These are phyloP conservation scores for Odontesthes bonariensis DNA, from an alignment of 2,113 vertebrate genomes.

Conservation along the genomic window DNA sequence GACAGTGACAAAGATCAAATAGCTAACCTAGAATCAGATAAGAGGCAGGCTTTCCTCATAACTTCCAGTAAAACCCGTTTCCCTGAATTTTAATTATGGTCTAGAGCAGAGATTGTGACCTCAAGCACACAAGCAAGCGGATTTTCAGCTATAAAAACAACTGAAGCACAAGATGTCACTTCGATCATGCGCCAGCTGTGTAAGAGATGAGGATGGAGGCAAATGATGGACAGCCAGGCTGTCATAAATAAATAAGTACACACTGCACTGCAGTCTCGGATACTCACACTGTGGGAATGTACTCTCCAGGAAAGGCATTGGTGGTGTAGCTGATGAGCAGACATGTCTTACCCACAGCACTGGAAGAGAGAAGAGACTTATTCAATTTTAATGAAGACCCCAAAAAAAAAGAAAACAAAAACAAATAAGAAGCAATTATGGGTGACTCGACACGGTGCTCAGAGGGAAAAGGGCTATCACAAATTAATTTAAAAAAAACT, in stretches of 20 bases:
- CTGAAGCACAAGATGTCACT: neutral
- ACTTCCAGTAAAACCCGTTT: neutral
- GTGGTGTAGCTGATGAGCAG: slow-evolving; percentile 99
- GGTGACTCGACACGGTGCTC: neutral
- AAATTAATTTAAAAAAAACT: too few relatives aligned
- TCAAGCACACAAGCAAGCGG: neutral
- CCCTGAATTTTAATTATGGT: neutral
- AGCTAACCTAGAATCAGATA: slow-evolving; percentile 12
- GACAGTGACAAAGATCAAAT: slow-evolving; percentile 2
- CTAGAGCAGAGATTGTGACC: neutral
- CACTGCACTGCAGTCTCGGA: slow-evolving; percentile 28
- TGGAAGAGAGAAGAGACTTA: slow-evolving; percentile 62
- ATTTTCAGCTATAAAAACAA: slow-evolving; percentile 1
- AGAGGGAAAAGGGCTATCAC: too few relatives aligned
- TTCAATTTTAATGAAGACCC: neutral
- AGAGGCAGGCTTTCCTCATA: neutral
- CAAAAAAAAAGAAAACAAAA: too few relatives aligned
- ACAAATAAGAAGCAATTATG: neutral
- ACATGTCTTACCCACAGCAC: slow-evolving; percentile 99
- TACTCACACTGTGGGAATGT: slow-evolving; percentile 99
- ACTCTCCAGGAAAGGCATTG: slow-evolving; percentile 99
- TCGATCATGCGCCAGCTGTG: neutral
- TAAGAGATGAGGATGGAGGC: slow-evolving; percentile 12
- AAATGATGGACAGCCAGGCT: neutral
- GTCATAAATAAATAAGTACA: slow-evolving; percentile 43